These are phyloP conservation scores for Scolanthus callimorphus DNA, from an alignment of 92 coral and sea anemone species.

Conservation along the genomic window DNA sequence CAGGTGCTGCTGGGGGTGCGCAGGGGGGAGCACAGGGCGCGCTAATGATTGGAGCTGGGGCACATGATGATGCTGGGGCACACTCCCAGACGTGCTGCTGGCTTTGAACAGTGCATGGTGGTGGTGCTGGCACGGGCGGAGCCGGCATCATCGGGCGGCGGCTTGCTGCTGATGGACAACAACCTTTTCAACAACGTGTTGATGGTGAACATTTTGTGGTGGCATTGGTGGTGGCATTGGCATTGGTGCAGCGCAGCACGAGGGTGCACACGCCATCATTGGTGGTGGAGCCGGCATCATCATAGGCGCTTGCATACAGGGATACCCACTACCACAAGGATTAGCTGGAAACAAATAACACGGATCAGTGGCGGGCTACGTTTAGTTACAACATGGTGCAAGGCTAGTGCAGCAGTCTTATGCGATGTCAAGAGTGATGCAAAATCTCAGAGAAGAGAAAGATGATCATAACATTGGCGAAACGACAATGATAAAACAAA, in stretches of 20 bases:
- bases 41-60: slow-evolving; percentile 59
- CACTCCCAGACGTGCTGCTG: slow-evolving; percentile 94
- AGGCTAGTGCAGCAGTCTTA: no score
- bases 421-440: no score
- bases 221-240: slow-evolving; percentile 99
- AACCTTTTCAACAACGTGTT: slow-evolving; percentile 77
- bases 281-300: slow-evolving; percentile 3
- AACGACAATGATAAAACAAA: no score
- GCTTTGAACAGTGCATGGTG: slow-evolving; percentile 87
- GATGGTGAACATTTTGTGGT: slow-evolving; percentile 85
- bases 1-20: slow-evolving; percentile 23
- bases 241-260: slow-evolving; percentile 93
- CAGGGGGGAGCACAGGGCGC: slow-evolving; percentile 36
- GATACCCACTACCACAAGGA: no score
- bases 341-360: no score
- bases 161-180: slow-evolving; percentile 81
- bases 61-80: slow-evolving; percentile 78
- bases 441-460: no score
- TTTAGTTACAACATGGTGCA: no score
- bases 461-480: no score
- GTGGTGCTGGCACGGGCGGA: slow-evolving; percentile 83
- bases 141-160: slow-evolving; percentile 71
- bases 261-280: slow-evolving; percentile 80
- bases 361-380: not conserved
- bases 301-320: no score